Conservation (phyloP, 2,113 vertebrate genomes). For the Neogale vison region DNA sequence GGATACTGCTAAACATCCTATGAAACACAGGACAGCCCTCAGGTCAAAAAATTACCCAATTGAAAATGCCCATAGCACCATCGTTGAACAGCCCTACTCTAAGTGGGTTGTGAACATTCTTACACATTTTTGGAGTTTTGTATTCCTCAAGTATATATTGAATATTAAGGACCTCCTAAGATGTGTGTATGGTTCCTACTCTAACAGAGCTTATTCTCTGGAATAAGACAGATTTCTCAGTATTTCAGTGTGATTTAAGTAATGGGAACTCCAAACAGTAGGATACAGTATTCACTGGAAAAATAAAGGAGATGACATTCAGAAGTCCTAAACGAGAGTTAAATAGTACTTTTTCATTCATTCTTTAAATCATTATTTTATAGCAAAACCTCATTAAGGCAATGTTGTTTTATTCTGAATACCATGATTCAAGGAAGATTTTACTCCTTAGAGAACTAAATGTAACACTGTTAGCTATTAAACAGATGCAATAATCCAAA, state of each 20-base stretch:
- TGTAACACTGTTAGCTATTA: not conserved
- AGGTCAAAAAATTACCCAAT: not conserved
- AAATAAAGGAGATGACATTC: conserved; percentile 1
- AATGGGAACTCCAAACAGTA: not conserved
- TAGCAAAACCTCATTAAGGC: not conserved
- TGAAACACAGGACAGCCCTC: not conserved
- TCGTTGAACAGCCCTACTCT: not conserved
- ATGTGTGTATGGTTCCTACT: not conserved
- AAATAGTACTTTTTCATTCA: not conserved
- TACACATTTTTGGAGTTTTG: not conserved
- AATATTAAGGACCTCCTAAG: not conserved
- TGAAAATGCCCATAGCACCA: not conserved
- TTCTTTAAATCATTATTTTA: conserved; percentile 43
- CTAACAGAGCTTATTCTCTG: not conserved
- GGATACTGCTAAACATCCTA: not conserved
- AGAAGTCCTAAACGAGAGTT: not conserved
- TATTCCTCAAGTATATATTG: not conserved
- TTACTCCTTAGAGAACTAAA: not conserved
- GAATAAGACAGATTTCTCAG: not conserved
- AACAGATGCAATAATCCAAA: not conserved
- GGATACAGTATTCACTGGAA: not conserved
- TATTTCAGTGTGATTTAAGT: not conserved
- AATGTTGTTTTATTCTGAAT: conserved; percentile 25
- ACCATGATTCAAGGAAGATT: not conserved
- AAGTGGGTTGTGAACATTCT: not conserved